Percentiles rank a stretch among this genome's conserved stretches.
phyloP scores from a whole-genome alignment of 2,797 vertebrate genomes.

The Crocidura indochinensis region DNA sequence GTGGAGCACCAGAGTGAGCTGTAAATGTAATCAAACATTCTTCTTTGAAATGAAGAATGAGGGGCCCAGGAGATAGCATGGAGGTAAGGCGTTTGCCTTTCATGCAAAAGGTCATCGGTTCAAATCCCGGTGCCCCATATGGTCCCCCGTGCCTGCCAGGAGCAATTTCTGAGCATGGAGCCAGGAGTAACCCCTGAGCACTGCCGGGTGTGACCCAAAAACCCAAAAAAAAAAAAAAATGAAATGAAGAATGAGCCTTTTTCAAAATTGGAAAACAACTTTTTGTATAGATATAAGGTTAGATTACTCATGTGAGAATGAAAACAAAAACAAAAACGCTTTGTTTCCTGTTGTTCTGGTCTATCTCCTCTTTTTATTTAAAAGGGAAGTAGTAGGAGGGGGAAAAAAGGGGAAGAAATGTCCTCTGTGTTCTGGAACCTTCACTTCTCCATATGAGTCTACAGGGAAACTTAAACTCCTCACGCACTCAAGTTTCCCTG shows the following conservation, averaged over 20 bases:
- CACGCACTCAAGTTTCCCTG: not conserved
- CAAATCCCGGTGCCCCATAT: no score
- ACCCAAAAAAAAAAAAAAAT: no score
- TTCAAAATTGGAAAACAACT: not conserved
- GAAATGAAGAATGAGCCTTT: not conserved
- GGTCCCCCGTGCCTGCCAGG: no score
- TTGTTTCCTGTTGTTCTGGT: conserved; percentile 41
- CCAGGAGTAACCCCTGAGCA: no score
- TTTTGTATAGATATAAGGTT: conserved; percentile 20
- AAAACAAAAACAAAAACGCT: conserved; percentile 46
- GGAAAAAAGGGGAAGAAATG: not conserved
- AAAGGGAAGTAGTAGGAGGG: not conserved
- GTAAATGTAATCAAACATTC: not conserved
- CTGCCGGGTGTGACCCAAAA: no score
- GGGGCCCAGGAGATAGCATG: no score
- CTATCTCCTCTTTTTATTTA: conserved; percentile 1
- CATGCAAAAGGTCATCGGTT: no score
- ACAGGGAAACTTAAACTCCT: not conserved
- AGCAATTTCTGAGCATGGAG: no score
- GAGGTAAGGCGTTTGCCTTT: no score
- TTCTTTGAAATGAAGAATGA: not conserved
- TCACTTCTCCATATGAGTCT: not conserved
- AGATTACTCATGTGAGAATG: not conserved
- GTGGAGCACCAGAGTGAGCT: not conserved
- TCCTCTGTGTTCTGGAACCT: not conserved